Conservation (phyloP, 2,888 invertebrate genomes). For the Acanthoscelides obtectus region DNA sequence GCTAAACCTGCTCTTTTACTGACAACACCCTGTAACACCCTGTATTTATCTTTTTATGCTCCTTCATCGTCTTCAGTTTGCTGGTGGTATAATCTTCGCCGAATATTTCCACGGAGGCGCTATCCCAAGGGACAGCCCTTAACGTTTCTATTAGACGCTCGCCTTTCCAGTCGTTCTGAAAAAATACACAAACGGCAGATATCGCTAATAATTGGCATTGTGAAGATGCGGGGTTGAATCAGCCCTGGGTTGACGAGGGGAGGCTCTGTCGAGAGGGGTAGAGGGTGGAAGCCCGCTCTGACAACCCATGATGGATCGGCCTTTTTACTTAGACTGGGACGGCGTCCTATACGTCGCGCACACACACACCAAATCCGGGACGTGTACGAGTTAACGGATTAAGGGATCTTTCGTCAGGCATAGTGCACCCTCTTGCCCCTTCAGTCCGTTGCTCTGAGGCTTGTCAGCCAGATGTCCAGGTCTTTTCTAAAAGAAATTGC, state of each 20-base stretch:
- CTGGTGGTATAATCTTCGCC: background rate
- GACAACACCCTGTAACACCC: no score
- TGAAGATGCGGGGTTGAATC: slow-evolving; percentile 38
- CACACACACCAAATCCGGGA: slow-evolving; percentile 19
- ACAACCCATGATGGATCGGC: slow-evolving; percentile 51
- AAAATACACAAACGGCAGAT: slow-evolving; percentile 27
- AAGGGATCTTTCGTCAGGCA: slow-evolving; percentile 14
- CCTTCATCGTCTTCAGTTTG: no score
- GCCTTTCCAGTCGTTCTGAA: slow-evolving; percentile 14
- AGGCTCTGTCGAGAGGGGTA: slow-evolving; percentile 40
- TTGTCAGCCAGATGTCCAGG: background rate
- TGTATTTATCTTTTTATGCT: no score
- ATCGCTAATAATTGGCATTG: slow-evolving; percentile 37
- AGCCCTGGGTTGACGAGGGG: slow-evolving; percentile 26
- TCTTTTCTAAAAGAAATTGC: background rate
- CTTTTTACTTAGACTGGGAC: slow-evolving; percentile 45
- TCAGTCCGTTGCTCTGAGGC: background rate
- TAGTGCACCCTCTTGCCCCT: background rate
- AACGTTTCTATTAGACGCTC: slow-evolving; percentile 21
- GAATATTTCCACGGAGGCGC: background rate
- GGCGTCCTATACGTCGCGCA: slow-evolving; percentile 25
- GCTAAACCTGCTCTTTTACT: no score
- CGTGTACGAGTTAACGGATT: slow-evolving; percentile 25
- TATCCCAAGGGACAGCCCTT: slow-evolving; percentile 9
- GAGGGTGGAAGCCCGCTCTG: slow-evolving; percentile 50